Conservation (phyloP, 2,113 vertebrate genomes). For the Oryzias melastigma region DNA sequence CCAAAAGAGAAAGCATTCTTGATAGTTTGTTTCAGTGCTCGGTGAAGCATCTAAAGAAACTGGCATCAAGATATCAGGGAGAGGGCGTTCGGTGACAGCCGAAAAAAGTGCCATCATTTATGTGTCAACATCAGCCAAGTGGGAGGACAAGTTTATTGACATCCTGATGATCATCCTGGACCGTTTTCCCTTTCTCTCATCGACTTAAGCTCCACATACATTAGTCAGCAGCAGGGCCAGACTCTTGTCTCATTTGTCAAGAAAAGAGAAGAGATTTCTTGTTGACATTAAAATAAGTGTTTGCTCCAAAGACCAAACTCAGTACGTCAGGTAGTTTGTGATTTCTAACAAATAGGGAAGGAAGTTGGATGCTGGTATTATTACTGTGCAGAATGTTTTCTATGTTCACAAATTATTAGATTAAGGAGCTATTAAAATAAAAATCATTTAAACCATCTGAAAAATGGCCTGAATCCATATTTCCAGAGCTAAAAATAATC, state of each 20-base stretch:
- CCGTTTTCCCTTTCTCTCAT: conserved; percentile 62
- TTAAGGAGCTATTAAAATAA: conserved; percentile 16
- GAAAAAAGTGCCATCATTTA: conserved; percentile 74
- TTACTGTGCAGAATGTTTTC: conserved; percentile 11
- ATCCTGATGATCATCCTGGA: conserved; percentile 72
- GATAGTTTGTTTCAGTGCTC: conserved; percentile 40
- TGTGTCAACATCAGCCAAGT: conserved; percentile 72
- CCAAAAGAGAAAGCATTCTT: conserved; percentile 28
- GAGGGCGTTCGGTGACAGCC: conserved; percentile 62
- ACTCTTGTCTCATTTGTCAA: conserved; percentile 58
- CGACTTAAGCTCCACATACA: conserved; percentile 66
- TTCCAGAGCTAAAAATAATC: conserved; percentile 25
- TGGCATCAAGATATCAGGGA: conserved; percentile 59
- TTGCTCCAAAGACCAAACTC: conserved; percentile 11
- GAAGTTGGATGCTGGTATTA: conserved; percentile 2
- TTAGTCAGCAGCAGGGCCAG: conserved; percentile 59
- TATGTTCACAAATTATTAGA: conserved; percentile 3
- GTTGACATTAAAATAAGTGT: conserved; percentile 46
- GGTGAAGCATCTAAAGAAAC: conserved; percentile 48
- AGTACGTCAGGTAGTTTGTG: conserved; percentile 14
- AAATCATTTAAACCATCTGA: conserved; percentile 14
- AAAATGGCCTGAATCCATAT: conserved; percentile 45
- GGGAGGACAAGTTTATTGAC: conserved; percentile 77
- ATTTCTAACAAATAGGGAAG: conserved; percentile 22
- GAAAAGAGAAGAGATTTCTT: conserved; percentile 15